These are phyloP conservation scores for Pangasius larnaudii DNA, from an alignment of 2,797 vertebrate species.

Conservation along the genomic window DNA sequence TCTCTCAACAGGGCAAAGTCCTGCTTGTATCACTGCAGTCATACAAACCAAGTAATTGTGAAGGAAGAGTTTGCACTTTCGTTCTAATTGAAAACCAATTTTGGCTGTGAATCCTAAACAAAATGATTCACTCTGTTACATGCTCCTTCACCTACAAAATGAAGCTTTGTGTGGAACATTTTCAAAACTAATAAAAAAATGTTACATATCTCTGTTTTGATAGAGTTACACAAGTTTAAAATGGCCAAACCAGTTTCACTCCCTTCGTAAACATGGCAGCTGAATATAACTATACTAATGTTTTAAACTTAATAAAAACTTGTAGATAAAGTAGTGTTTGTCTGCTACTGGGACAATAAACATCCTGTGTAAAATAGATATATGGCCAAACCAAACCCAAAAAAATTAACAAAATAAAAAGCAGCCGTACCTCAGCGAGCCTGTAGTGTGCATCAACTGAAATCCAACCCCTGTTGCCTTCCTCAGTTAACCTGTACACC, in stretches of 20 bases:
- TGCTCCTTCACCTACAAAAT: neutral
- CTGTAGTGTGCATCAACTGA: neutral
- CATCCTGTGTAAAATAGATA: neutral
- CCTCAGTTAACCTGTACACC: slow-evolving; percentile 47
- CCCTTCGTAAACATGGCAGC: neutral
- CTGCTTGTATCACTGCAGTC: neutral
- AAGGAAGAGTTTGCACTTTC: neutral
- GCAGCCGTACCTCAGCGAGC: slow-evolving; percentile 23
- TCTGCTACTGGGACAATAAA: neutral
- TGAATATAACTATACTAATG: neutral
- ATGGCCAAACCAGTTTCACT: neutral
- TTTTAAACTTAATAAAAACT: neutral
- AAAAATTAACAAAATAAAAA: neutral
- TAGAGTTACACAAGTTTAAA: neutral
- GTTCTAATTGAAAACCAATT: neutral
- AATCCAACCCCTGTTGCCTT: slow-evolving; percentile 13
- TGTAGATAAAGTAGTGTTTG: neutral
- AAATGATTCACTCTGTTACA: neutral
- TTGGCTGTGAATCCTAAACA: neutral
- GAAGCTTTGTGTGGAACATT: neutral
- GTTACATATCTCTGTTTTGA: neutral
- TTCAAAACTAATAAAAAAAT: neutral
- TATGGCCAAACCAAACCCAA: neutral
- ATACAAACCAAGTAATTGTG: neutral
- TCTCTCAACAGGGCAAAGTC: slow-evolving; percentile 9